A percentile compares a stretch with the other conserved stretches of the same genome.
phyloP scores from a whole-genome alignment of 1,140 invertebrate genomes.

The Helicoverpa zea region DNA sequence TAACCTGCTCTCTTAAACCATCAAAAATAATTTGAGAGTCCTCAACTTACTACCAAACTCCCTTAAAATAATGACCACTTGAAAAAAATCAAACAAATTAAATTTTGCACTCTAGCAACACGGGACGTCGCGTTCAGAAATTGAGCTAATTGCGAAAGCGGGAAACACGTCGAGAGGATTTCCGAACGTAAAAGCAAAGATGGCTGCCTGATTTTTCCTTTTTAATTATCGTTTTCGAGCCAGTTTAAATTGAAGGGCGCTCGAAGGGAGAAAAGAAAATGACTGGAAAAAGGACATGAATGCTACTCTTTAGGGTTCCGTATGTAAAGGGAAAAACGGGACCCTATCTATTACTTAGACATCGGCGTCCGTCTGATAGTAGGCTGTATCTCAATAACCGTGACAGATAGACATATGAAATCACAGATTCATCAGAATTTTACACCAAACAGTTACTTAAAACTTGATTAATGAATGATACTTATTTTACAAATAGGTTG shows the following conservation, averaged over 20 bases:
- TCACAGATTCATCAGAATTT: no score
- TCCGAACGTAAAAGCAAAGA: constrained; percentile 55
- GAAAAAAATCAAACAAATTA: constrained; percentile 55
- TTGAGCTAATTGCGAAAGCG: constrained; percentile 70
- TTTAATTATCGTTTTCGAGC: constrained; percentile 51
- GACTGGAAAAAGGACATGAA: background rate
- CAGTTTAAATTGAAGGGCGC: constrained; percentile 48
- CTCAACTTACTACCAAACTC: background rate
- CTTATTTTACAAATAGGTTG: no score
- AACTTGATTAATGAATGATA: no score
- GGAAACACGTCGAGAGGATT: constrained; percentile 55
- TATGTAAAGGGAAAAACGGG: no score
- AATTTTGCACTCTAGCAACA: constrained; percentile 65
- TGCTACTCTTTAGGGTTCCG: background rate
- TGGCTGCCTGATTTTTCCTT: constrained; percentile 49
- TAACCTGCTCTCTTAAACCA: background rate
- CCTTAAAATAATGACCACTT: constrained; percentile 54
- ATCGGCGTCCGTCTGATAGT: no score
- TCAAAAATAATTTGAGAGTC: background rate
- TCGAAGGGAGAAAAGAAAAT: constrained; percentile 18
- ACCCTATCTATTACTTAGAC: no score
- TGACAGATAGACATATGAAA: no score
- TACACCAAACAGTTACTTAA: no score
- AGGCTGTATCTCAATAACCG: no score
- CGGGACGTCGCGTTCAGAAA: constrained; percentile 61